Evolutionary conservation across 2,888 invertebrate genomes (phyloP).

Genomic region (Epinotia nisella): DNA sequence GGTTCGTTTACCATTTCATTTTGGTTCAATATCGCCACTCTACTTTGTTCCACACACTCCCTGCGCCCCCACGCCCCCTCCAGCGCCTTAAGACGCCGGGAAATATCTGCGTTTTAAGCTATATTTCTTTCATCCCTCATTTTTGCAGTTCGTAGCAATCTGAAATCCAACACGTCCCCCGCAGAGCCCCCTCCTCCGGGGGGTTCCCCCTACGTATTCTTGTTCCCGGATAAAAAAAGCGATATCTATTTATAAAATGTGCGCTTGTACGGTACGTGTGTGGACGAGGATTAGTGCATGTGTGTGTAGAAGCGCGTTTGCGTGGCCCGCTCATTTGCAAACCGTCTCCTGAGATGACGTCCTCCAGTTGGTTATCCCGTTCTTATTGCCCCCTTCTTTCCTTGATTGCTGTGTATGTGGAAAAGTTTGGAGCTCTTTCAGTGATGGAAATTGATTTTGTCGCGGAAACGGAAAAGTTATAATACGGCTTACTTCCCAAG

Average conservation of each 20-base stretch:
- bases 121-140: slow-evolving; percentile 86
- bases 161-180: slow-evolving; percentile 85
- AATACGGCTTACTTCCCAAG: slow-evolving; percentile 64
- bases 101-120: slow-evolving; percentile 86
- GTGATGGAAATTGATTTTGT: slow-evolving; percentile 78
- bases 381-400: slow-evolving; percentile 82
- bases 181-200: slow-evolving; percentile 76
- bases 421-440: slow-evolving; percentile 76
- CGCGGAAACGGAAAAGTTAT: slow-evolving; percentile 72
- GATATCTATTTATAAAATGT: slow-evolving; percentile 85
- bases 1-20: slow-evolving; percentile 85
- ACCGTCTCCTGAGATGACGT: slow-evolving; percentile 84
- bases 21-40: slow-evolving; percentile 85
- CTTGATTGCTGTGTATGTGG: slow-evolving; percentile 81
- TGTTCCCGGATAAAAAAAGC: slow-evolving; percentile 84
- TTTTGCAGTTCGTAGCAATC: slow-evolving; percentile 86
- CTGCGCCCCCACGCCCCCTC: slow-evolving; percentile 63
- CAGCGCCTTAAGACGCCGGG: slow-evolving; percentile 83
- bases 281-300: slow-evolving; percentile 75
- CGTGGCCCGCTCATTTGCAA: slow-evolving; percentile 82
- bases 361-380: slow-evolving; percentile 82
- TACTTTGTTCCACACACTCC: slow-evolving; percentile 85
- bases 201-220: slow-evolving; percentile 79
- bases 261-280: slow-evolving; percentile 75
- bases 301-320: slow-evolving; percentile 64